Conservation (phyloP, 1,140 invertebrate species). For the Cylas formicarius region DNA sequence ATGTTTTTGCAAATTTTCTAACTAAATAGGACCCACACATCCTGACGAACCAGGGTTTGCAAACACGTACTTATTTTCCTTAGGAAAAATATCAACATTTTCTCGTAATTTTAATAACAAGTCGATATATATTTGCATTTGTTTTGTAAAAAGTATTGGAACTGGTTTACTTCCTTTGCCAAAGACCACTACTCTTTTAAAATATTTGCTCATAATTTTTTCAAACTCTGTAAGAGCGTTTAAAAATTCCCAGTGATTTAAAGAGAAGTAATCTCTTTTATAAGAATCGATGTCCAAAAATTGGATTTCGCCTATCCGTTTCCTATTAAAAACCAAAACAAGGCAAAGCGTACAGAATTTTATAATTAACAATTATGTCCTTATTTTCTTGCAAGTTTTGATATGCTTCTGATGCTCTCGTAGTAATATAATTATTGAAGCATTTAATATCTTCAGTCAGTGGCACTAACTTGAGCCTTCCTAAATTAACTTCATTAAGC, state of each 20-base stretch:
- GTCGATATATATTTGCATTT: no score
- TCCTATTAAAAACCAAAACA: constrained; percentile 21
- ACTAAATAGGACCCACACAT: constrained; percentile 18
- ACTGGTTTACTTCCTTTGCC: constrained; percentile 18
- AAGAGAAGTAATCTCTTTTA: not conserved
- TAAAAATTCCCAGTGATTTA: constrained; percentile 12
- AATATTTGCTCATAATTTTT: not conserved
- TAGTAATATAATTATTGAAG: constrained; percentile 9
- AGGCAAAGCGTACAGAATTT: constrained; percentile 17
- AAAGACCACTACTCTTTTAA: constrained; percentile 1
- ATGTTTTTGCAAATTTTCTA: constrained; percentile 18
- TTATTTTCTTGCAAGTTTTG: constrained; percentile 8
- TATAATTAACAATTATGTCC: constrained; percentile 12
- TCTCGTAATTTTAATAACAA: no score
- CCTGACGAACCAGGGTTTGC: constrained; percentile 23
- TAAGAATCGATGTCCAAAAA: constrained; percentile 20
- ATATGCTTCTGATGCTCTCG: constrained; percentile 8
- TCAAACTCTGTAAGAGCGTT: constrained; percentile 13
- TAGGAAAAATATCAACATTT: constrained; percentile 20
- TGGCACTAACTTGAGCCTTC: constrained; percentile 17
- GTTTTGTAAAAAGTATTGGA: constrained; percentile 17
- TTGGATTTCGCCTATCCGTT: constrained; percentile 25
- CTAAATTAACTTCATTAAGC: constrained; percentile 16
- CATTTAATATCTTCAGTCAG: constrained; percentile 16
- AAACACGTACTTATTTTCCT: constrained; percentile 24